Base-by-base conservation (phyloP, 2,113 vertebrate species). In the Anarrhichthys ocellatus region DNA sequence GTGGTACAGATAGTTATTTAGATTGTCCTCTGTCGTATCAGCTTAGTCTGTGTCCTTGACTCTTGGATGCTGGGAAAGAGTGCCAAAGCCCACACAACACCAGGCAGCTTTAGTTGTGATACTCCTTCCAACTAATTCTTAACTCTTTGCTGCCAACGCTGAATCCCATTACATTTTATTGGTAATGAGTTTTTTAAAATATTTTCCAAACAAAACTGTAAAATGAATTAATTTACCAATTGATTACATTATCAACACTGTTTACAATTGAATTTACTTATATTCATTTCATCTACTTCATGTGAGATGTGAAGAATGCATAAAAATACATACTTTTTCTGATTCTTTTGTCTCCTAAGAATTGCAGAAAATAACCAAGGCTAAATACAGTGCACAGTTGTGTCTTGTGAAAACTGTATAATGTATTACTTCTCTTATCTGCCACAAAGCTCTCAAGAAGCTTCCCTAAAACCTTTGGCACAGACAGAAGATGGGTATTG, bases 1-100 rank as follows among this genome's bases (percentile, higher is more conserved):
- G 85, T 68, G 81, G 84, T 83, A 89, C 86, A 76, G 52, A 88
- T 84, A 84, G 89, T 89, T 88, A 76, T 91, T 85, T 91, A 86
- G 84, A 89, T 85, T 82, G 79, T 91, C 87, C 89, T 91, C 90
- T 78, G 85, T 89, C 88, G 10, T 73, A 63, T 90, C 87, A 58
- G 83, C 86, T 86, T 69, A 71, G 63, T 58, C 71, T 22, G 63
- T 79, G 85, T 86, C 90, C 91, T 93, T 94, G 91, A 92, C 89
- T 91, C 90, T 91, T 83, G 64, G 82, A 83, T 80, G 73, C 80
- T 65, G 64, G 36, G 72, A 85, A 74, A 84, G 85, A 73, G 52
- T 80, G 89, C 86, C 86, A 90, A 87, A 87, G 68, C 75, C 79
- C 80, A 84, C 75, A 83, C 74, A 82, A 59, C 81, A 65, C 85